Percentiles rank a stretch among this genome's conserved stretches.
Evolutionary conservation across 2,888 invertebrate species (phyloP).

Genomic region (Clusia tigrina): DNA sequence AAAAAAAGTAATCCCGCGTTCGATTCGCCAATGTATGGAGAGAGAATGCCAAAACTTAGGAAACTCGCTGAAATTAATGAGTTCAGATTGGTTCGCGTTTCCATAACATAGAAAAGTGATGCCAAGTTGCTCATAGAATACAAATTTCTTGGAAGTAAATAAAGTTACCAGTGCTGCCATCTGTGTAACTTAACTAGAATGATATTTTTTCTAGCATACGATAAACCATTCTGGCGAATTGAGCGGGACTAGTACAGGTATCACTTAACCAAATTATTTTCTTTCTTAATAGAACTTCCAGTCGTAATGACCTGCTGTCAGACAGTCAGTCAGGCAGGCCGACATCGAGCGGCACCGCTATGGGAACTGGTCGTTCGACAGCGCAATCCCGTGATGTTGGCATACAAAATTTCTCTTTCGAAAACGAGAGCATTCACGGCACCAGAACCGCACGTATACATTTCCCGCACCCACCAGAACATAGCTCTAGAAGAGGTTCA

Average conservation of each 20-base stretch:
- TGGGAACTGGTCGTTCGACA: constrained; percentile 44
- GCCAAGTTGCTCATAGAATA: no score
- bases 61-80: no score
- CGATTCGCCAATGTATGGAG: no score
- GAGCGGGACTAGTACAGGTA: no score
- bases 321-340: constrained; percentile 54
- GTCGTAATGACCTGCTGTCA: constrained; percentile 57
- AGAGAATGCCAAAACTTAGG: no score
- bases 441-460: constrained; percentile 45
- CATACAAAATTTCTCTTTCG: constrained; percentile 59
- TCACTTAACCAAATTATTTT: background rate
- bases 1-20: background rate
- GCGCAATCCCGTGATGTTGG: constrained; percentile 51
- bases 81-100: no score
- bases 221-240: no score
- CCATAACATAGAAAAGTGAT: no score
- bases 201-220: no score
- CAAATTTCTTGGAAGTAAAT: no score
- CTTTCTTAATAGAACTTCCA: constrained; percentile 46
- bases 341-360: constrained; percentile 45
- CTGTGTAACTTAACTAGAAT: no score
- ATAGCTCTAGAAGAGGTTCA: constrained; percentile 50
- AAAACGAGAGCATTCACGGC: constrained; percentile 41
- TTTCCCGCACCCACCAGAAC: constrained; percentile 49
- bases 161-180: no score